Evolutionary conservation across 2,113 vertebrate species (phyloP), one percentile per base, ranked within the genome.

Genomic region (Petaurus breviceps): DNA sequence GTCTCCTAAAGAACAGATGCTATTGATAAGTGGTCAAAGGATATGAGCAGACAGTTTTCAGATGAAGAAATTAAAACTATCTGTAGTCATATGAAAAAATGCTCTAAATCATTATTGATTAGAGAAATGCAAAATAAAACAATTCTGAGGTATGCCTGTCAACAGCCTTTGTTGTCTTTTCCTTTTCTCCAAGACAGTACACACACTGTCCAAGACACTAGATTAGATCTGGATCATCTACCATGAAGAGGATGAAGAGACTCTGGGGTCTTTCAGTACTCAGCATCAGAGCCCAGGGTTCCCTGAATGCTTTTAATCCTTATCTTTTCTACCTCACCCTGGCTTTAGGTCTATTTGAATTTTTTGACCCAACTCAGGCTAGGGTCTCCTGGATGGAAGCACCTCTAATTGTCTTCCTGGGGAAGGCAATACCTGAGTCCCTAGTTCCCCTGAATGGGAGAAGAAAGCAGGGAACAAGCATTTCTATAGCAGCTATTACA

Each of bases 1-100:
- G 99, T 99, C 99, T 10, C 99, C 99, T 0, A 99, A 99, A 99
- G 99, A 99, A 96, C 99, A 99, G 98, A 99, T 99, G 96, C 98
- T 25, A 55, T 55, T 55, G 54, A 26, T 55, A 54, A 24, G 5
- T 8, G 24, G 7, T 26, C 54, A 55, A 55, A 55, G 24, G 54
- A 55, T 55, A 55, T 55, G 24, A 55, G 25, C 24, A 55, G 54
- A 23, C 54, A 55, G 6, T 55, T 55, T 55, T 25, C 25, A 55
- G 24, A 55, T 55, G 54, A 55, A 25, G 54, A 55, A 55, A 55
- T 55, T 55, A 55, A 55, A 55, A 1, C 54, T 55, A 25, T 8
- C 25, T 55, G 5, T 54, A 54, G 54, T 26, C 24, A 55, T 25
- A 55, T 55, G 24, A 55, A 55, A 54, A 55, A 55, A 55, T 55